Base-by-base conservation (phyloP, 2,888 invertebrate species). In the Camptogramma bilineatum region DNA sequence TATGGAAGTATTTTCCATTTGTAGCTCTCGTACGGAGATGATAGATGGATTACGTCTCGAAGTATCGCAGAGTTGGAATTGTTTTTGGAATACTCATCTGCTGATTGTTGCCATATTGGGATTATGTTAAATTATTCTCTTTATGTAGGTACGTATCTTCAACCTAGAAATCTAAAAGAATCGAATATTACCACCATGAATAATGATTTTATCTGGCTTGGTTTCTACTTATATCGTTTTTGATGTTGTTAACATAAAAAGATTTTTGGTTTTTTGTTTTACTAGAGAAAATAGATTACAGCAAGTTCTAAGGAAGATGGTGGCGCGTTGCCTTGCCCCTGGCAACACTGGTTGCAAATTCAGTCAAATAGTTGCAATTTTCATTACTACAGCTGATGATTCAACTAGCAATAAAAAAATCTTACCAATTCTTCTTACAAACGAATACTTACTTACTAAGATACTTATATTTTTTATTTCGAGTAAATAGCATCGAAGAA, bases 31-130 rank as follows among this genome's bases (percentile, higher is more conserved):
- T 39, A 63, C 63, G 63, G 62, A 66, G 62, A 68, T 68, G 66
- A 68, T 68, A 64, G 70, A 70, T 70, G 70, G 68, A 70, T 70
- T 70, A 70, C 66, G 68, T 64, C 64, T 64, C 62, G 60, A 64
- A 55, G 62, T 68, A 62, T 66, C 64, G 62, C 62, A 55, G 56
- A 58, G 42, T 52, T 53, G 62, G 61, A 66, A 68, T 70, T 70
- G 68, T 70, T 62, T 68, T 67, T 59, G 31, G 51, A 54, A 64
- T 28, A 65, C 42, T 47, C 19, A 46, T 21, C 34, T 19, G 18
- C 48, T 42, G 13, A 39, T 21, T 21, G 13, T 18, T 13, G 13
- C 7, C n/a, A 1, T 42, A 16, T 16, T n/a, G n/a, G n/a, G 42
- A n/a, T 31, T 8, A 31, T 31, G 2, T 10, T 34, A 10, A 34